A percentile compares a stretch with the other conserved stretches of the same genome.
phyloP scores from a whole-genome alignment of 2,113 vertebrate species.

The Cairina moschata region DNA sequence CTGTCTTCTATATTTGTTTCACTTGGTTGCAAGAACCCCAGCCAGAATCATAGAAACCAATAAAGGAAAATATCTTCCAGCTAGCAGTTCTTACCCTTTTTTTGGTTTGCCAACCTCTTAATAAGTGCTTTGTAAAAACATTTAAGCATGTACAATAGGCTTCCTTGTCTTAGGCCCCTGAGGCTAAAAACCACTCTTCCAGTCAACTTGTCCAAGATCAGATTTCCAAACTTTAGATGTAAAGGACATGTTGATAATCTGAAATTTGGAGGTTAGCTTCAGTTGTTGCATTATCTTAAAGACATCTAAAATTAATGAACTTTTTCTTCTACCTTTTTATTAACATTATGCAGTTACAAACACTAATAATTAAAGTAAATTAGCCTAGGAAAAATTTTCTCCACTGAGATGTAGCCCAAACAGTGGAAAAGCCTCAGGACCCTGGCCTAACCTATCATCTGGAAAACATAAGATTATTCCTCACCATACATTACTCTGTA shows the following conservation, averaged over 20 bases:
- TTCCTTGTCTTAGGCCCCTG: not conserved
- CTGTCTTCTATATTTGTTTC: not conserved
- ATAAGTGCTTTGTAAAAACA: not conserved
- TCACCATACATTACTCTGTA: not conserved
- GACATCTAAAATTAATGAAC: not conserved
- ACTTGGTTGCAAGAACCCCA: not conserved
- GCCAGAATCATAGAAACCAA: not conserved
- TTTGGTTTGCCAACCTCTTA: not conserved
- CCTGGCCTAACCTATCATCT: not conserved
- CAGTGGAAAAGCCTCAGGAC: not conserved
- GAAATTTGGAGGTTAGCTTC: not conserved
- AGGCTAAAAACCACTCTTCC: not conserved
- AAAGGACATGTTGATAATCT: not conserved
- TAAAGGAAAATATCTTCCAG: not conserved
- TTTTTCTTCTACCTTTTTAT: not conserved
- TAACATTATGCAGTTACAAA: not conserved
- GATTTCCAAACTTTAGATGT: not conserved
- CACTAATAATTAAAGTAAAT: not conserved
- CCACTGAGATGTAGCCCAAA: not conserved
- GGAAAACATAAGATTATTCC: not conserved
- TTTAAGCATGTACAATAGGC: not conserved
- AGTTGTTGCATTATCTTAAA: not conserved
- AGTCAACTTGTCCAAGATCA: not conserved
- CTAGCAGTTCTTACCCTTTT: not conserved
- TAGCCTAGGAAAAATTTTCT: not conserved